Evolutionary conservation across 2,888 invertebrate species (phyloP), one percentile per base, ranked within the genome.

Genomic region (Hoplodrina blanda): DNA sequence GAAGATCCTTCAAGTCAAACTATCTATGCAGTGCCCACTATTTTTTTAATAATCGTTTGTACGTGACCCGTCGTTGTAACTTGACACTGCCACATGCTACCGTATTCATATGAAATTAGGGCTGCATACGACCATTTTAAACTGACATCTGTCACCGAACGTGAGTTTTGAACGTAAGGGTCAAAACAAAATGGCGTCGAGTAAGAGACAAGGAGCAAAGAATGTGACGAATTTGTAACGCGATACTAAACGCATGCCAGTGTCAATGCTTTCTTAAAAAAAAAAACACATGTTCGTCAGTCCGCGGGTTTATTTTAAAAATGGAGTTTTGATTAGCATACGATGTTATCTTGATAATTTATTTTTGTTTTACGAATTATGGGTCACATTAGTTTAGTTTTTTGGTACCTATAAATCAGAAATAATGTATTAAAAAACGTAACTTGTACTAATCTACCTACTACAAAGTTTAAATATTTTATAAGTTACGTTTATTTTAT

Each of bases 161-260:
- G 83, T 44, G 55, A 73, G 30, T 0, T 0, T 37, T 46, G 55
- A 17, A 17, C 1, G 69, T 88, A 90, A 68, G 78, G 85, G 64
- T 76, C 76, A 83, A 60, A 79, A 67, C 87, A 57, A 79, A 60
- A 69, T 77, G 82, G 49, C 41, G 54, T 7, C 49, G 25, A 33
- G 69, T 64, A 77, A 78, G 81, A 72, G 70, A 76, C 69, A 77
- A 75, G 76, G 59, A 73, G 75, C 64, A 69, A 85, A 85, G 88
- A 87, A 91, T 91, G 91, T 90, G 88, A 91, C 91, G 88, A 91
- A 93, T 92, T 90, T 86, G 93, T 91, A 93, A 93, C 85, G 87
- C 85, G 91, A 91, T 86, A 87, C 90, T 87, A 87, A 90, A 90
- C 87, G 89, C 85, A 87, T 84, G 89, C 86, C 84, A 81, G 85